Evolutionary conservation across 2,888 invertebrate species (phyloP).

Genomic region (Prenolepis imparis): DNA sequence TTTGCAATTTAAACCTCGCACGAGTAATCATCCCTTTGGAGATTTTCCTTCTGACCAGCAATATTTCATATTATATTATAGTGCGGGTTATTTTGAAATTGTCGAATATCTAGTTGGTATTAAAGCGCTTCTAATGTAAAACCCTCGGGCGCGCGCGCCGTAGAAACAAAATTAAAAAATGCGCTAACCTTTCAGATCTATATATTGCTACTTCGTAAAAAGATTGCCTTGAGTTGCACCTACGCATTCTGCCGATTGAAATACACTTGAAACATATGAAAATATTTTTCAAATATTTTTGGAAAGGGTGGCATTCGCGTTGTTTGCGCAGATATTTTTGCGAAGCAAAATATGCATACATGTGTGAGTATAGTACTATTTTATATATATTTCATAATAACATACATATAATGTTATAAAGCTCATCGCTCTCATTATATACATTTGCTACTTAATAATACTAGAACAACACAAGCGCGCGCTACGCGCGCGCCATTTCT

Average conservation of each 20-base stretch:
- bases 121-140: slow-evolving; percentile 51
- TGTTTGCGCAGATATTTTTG: neutral
- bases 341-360: neutral
- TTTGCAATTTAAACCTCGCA: slow-evolving; percentile 68
- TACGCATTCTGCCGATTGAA: slow-evolving; percentile 7
- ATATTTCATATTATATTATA: slow-evolving; percentile 53
- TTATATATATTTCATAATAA: too few species aligned
- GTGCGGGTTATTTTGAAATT: slow-evolving; percentile 42
- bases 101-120: slow-evolving; percentile 63
- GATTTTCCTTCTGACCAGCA: slow-evolving; percentile 57
- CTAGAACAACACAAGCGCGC: too few species aligned
- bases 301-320: neutral
- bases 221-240: slow-evolving; percentile 25
- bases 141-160: neutral
- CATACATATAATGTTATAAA: neutral
- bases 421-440: too few species aligned
- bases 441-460: neutral
- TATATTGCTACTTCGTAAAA: neutral
- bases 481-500: too few species aligned
- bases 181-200: slow-evolving; percentile 28
- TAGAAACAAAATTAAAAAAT: slow-evolving; percentile 45
- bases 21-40: slow-evolving; percentile 61
- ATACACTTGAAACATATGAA: slow-evolving; percentile 21
- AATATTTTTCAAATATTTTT: slow-evolving; percentile 17
- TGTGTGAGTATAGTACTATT: too few species aligned